Evolutionary conservation across 2,888 invertebrate species (phyloP), one percentile per base, ranked within the genome.

Genomic region (Drosophila suboccidentalis): DNA sequence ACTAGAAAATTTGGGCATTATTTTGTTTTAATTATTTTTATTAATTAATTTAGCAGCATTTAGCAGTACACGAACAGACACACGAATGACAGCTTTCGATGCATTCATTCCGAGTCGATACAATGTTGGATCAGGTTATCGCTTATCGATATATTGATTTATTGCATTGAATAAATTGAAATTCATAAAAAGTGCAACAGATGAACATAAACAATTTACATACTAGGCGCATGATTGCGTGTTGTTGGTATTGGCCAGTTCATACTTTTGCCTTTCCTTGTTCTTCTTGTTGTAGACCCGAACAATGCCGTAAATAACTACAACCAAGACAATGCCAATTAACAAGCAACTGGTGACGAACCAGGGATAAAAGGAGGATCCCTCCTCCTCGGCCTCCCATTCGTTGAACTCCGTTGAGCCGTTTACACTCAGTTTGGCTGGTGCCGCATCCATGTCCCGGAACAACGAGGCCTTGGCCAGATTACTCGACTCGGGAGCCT

Each of bases 331-430:
- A 11, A 83, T 36, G 4, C 78, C 84, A 17, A 91, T 54, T 1
- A 89, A 53, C 10, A 91, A 60, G 55, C 82, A 82, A 2, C 74
- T 82, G 4, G 78, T 63, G 11, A 91, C 87, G 61, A 91, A 89
- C 87, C 88, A 91, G 0, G 90, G 87, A 79, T 91, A 92, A 55
- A 88, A 90, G 0, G 75, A 74, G 4, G 87, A 80, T 43, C 43
- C 58, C 17, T 73, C 65, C 13, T 72, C 60, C 11, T 66, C 71
- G 4, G 51, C 53, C 0, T 77, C 72, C 83, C 84, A 85, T 50
- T 88, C 88, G 2, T 54, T 72, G 3, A 61, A 61, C 15, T 64
- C 57, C 2, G 32, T 50, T 1, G 75, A 38, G 8, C 59, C 66
- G 26, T 80, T 66, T 3, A 55, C 11, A 41, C 36, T 75, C 10